A percentile compares a stretch with the other conserved stretches of the same genome.
These are phyloP conservation scores for Meloidogyne exigua DNA, from an alignment of 1,140 invertebrate genomes.

Conservation along the genomic window DNA sequence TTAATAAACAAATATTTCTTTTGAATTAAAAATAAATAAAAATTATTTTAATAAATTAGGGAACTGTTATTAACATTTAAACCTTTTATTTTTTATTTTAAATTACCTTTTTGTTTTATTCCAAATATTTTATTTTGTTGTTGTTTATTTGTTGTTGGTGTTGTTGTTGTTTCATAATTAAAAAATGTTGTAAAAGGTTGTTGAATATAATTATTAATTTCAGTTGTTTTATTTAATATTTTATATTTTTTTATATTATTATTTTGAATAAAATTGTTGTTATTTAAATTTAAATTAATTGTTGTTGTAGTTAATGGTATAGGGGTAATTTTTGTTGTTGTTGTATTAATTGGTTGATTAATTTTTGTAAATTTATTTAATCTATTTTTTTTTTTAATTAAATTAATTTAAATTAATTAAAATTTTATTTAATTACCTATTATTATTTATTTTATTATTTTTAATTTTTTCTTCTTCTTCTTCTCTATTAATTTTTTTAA, in stretches of 20 bases:
- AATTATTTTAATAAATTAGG: no score
- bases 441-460: background rate
- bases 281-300: no score
- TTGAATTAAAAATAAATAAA: no score
- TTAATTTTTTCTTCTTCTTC: background rate
- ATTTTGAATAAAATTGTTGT: background rate
- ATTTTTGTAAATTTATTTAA: conserved; percentile 6
- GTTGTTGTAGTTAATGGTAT: background rate
- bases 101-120: background rate
- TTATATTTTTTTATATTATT: background rate
- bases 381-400: background rate
- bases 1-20: no score
- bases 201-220: background rate
- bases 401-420: background rate
- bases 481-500: conserved; percentile 9
- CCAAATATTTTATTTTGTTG: background rate
- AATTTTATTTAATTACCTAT: background rate
- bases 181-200: background rate
- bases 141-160: background rate
- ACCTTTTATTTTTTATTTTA: no score
- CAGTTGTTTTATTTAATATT: no score
- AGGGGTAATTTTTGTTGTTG: background rate
- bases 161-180: background rate
- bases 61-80: no score
- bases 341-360: background rate